These are phyloP conservation scores for Alethe diademata DNA, from an alignment of 2,113 vertebrate species.

Conservation along the genomic window DNA sequence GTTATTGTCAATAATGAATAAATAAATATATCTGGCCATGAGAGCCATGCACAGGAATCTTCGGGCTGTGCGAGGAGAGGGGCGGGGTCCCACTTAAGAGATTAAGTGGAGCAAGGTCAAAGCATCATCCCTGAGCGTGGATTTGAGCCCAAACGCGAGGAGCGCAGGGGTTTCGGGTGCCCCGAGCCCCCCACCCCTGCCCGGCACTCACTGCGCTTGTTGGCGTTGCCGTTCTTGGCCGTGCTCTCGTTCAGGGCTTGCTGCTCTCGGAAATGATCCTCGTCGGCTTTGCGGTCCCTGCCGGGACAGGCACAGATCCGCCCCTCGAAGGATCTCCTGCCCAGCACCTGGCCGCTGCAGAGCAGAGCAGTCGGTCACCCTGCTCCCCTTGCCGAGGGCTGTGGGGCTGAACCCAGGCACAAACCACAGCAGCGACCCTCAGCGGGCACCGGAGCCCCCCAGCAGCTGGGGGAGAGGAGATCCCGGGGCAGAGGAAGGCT, in stretches of 20 bases:
- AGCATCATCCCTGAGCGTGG: neutral
- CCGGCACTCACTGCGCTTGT: constrained; percentile 71
- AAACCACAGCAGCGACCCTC: neutral
- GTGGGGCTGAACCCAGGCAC: fast-evolving
- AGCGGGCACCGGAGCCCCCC: neutral
- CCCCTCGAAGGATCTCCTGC: constrained; percentile 80
- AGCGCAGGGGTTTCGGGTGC: fast-evolving
- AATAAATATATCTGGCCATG: fast-evolving
- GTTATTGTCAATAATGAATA: neutral
- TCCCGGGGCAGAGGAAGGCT: neutral
- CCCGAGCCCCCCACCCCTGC: neutral
- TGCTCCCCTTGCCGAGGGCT: fast-evolving
- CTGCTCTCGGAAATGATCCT: constrained; percentile 95
- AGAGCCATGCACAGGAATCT: neutral
- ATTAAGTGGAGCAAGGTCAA: neutral
- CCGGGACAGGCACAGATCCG: constrained; percentile 97
- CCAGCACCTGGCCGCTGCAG: constrained; percentile 78
- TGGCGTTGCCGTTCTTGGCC: constrained; percentile 82
- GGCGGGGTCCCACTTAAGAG: fast-evolving
- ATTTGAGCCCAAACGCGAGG: neutral
- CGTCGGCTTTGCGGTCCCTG: constrained; percentile 92
- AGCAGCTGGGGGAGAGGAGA: neutral
- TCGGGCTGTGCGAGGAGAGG: neutral
- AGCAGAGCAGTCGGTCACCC: neutral
- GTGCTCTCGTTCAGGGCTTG: constrained; percentile 89